These are phyloP conservation scores for Aldrovandia affinis DNA, from an alignment of 2,797 vertebrate species.

Conservation along the genomic window DNA sequence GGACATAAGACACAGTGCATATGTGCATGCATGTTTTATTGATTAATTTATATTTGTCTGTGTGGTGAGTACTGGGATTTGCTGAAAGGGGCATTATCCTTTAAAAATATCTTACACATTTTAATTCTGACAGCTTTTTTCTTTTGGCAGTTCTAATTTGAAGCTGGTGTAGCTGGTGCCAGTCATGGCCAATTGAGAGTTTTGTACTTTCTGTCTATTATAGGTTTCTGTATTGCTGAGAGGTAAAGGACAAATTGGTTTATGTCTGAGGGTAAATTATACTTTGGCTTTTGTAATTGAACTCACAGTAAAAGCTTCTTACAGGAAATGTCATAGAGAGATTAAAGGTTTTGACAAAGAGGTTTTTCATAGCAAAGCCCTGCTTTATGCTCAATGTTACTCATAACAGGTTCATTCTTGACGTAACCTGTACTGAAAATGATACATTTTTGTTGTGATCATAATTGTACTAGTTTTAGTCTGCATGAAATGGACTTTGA, in stretches of 20 bases:
- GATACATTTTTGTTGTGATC: too few relatives aligned
- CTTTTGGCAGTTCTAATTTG: constrained; percentile 78
- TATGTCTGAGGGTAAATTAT: constrained; percentile 78
- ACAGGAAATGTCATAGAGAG: neutral
- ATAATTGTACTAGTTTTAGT: too few relatives aligned
- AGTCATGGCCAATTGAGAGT: constrained; percentile 66
- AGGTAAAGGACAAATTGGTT: constrained; percentile 71
- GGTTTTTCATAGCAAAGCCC: neutral
- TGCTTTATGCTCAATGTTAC: too few relatives aligned
- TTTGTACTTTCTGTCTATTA: constrained; percentile 66
- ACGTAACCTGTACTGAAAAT: too few relatives aligned
- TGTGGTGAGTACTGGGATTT: constrained; percentile 28
- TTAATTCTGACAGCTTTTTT: constrained; percentile 70
- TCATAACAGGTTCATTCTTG: too few relatives aligned
- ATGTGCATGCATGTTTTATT: neutral
- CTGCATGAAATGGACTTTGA: too few relatives aligned
- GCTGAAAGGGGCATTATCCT: constrained; percentile 35
- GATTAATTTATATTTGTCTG: constrained; percentile 9
- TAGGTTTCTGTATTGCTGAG: constrained; percentile 54
- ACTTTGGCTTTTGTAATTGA: constrained; percentile 67
- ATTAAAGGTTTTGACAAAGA: neutral
- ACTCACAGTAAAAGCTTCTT: constrained; percentile 13
- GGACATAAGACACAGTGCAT: neutral
- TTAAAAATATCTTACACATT: constrained; percentile 37
- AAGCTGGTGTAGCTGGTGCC: constrained; percentile 74